A percentile compares a stretch with the other conserved stretches of the same genome.
Conservation (phyloP, 2,113 vertebrate genomes). For the Corydoras maculifer region DNA sequence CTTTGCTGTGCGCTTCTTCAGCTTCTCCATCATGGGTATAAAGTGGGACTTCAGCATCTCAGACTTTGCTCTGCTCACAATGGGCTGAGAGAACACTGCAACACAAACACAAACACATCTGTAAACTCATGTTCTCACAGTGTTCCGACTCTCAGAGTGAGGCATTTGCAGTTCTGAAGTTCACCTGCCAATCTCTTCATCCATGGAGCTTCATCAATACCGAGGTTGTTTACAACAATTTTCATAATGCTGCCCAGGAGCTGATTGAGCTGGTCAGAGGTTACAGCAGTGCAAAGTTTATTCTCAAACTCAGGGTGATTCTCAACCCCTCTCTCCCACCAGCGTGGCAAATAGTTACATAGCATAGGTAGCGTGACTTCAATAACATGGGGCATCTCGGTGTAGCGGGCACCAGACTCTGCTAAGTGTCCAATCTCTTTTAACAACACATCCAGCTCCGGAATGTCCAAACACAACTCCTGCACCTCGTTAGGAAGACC, state of each 20-base stretch:
- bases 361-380: slow-evolving; percentile 93
- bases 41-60: slow-evolving; percentile 90
- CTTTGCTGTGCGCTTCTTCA: slow-evolving; percentile 84
- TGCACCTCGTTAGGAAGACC: slow-evolving; percentile 85
- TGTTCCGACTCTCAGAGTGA: no score
- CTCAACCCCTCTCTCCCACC: slow-evolving; percentile 86
- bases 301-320: slow-evolving; percentile 64
- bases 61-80: slow-evolving; percentile 82
- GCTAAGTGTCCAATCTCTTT: slow-evolving; percentile 86
- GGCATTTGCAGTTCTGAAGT: no score
- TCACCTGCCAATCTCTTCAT: slow-evolving; percentile 92
- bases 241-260: slow-evolving; percentile 88
- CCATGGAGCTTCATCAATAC: slow-evolving; percentile 92
- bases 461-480: slow-evolving; percentile 88
- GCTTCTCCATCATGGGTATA: slow-evolving; percentile 88
- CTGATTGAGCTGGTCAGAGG: slow-evolving; percentile 85
- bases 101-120: not conserved
- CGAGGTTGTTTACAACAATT: slow-evolving; percentile 92
- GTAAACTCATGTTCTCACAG: not conserved
- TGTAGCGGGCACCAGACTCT: slow-evolving; percentile 88
- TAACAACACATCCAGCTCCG: slow-evolving; percentile 76
- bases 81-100: slow-evolving; percentile 90
- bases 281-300: slow-evolving; percentile 78
- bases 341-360: slow-evolving; percentile 89
- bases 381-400: slow-evolving; percentile 93